phyloP scores from a whole-genome alignment of 2,113 vertebrate species.

The Cinclus cinclus region DNA sequence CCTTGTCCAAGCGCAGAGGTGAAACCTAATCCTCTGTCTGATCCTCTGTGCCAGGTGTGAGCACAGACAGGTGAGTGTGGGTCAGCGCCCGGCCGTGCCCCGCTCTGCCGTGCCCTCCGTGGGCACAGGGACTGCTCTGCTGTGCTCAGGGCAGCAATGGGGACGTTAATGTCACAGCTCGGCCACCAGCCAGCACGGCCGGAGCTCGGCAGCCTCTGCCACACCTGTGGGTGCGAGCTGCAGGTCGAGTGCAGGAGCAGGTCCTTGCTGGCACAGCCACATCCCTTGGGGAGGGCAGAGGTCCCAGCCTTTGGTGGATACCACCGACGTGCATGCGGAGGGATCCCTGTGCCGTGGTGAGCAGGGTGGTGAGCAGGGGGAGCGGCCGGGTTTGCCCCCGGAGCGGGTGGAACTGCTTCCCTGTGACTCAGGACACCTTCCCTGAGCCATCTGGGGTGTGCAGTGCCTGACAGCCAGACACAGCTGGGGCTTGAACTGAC shows the following conservation, averaged over 20 bases:
- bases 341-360: neutral
- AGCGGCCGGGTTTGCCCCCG: neutral
- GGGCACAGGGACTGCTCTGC: neutral
- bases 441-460: fast-evolving
- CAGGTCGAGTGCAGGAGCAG: neutral
- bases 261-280: neutral
- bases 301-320: fast-evolving
- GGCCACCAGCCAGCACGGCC: neutral
- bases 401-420: neutral
- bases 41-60: neutral
- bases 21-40: neutral
- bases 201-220: fast-evolving
- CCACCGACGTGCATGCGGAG: fast-evolving
- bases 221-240: fast-evolving
- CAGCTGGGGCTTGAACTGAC: neutral
- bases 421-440: neutral
- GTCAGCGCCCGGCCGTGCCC: too few species aligned
- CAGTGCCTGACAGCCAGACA: fast-evolving
- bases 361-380: neutral
- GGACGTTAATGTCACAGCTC: neutral
- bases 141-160: fast-evolving
- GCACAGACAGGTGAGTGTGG: neutral
- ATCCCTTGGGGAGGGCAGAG: neutral
- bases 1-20: neutral
- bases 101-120: too few species aligned